Evolutionary conservation across 2,113 vertebrate genomes (phyloP).

Genomic region (Bos javanicus): DNA sequence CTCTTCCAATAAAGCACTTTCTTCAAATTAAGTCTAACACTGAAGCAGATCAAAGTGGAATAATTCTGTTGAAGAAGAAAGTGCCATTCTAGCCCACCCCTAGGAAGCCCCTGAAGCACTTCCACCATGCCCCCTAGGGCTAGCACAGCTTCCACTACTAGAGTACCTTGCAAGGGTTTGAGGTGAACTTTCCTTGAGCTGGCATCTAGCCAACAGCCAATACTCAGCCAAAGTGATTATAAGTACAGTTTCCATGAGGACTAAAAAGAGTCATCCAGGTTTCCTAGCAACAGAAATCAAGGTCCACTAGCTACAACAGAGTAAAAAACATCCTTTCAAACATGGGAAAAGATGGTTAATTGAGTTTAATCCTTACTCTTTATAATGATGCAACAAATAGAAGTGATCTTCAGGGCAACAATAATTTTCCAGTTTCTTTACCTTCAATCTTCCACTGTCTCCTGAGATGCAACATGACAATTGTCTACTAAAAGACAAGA

Average conservation of each 20-base stretch:
- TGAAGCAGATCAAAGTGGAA: background rate
- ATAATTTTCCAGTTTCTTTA: background rate
- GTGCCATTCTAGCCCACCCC: background rate
- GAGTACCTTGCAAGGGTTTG: background rate
- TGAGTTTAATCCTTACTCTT: background rate
- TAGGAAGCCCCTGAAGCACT: background rate
- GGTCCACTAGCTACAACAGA: background rate
- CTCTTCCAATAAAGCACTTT: background rate
- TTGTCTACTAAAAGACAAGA: background rate
- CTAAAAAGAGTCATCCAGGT: constrained; percentile 11
- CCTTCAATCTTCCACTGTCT: background rate
- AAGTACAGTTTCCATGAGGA: constrained; percentile 18
- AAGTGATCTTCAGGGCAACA: background rate
- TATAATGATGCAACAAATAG: background rate
- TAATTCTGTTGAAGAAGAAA: background rate
- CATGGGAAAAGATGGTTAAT: background rate
- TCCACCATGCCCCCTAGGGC: background rate
- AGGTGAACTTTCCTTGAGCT: background rate
- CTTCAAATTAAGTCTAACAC: background rate
- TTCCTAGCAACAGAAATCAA: constrained; percentile 61
- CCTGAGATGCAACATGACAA: background rate
- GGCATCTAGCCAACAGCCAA: background rate
- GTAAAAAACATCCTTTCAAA: background rate
- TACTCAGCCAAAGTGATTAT: background rate
- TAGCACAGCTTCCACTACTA: background rate